Percentiles rank a stretch among this genome's conserved stretches.
Evolutionary conservation across 1,140 invertebrate species (phyloP).

Genomic region (Sarcophaga bullata): DNA sequence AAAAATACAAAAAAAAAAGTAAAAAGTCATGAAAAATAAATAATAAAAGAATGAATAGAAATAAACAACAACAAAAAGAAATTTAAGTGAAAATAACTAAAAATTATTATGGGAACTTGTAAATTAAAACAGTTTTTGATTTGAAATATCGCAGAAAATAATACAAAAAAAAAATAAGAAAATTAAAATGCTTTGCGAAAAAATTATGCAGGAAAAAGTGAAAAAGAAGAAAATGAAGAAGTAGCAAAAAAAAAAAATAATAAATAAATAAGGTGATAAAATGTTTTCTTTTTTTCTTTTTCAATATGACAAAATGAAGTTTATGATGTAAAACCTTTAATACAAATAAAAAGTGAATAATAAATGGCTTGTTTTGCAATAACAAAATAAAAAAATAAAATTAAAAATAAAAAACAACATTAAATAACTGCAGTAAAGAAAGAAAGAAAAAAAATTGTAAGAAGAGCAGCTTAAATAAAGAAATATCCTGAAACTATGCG

Average conservation of each 20-base stretch:
- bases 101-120: not conserved
- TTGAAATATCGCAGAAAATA: not conserved
- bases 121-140: not conserved
- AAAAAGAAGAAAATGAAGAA: not conserved
- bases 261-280: not conserved
- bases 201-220: not conserved
- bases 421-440: not conserved
- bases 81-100: not conserved
- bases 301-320: too few species aligned
- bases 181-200: not conserved
- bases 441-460: not conserved
- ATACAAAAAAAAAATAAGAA: not conserved
- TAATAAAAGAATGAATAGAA: not conserved
- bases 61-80: not conserved
- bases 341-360: not conserved
- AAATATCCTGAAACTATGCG: not conserved
- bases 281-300: not conserved
- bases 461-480: not conserved
- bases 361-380: not conserved
- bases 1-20: not conserved
- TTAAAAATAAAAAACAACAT: not conserved
- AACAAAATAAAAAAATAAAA: slow-evolving; percentile 24
- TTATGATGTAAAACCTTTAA: too few species aligned
- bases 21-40: not conserved
- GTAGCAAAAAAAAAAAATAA: not conserved